These are phyloP conservation scores for Panulirus ornatus DNA, from an alignment of 1,140 invertebrate species.

Conservation along the genomic window DNA sequence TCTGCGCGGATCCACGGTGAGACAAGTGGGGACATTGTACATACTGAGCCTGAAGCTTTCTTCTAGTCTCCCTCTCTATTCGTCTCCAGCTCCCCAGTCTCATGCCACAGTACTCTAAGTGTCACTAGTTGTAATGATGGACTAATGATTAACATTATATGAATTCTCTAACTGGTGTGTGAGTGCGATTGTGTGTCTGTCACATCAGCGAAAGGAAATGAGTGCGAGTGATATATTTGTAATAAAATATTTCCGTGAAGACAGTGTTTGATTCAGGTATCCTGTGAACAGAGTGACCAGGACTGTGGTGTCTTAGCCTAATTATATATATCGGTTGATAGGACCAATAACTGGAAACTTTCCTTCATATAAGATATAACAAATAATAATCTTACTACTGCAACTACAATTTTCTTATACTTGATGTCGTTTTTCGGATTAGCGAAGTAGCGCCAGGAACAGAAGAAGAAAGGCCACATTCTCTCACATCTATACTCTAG, in stretches of 20 bases:
- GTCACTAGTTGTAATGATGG: neutral
- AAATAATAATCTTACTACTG: too few species aligned
- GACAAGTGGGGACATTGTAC: neutral
- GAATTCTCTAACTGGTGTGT: conserved; percentile 14
- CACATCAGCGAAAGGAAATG: neutral
- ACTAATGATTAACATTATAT: conserved; percentile 19
- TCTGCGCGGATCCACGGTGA: neutral
- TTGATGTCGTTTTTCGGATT: too few species aligned
- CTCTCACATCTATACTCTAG: too few species aligned
- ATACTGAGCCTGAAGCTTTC: neutral
- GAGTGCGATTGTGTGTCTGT: neutral
- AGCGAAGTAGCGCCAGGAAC: too few species aligned
- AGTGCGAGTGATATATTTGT: conserved; percentile 17
- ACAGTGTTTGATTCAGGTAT: neutral
- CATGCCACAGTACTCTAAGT: neutral
- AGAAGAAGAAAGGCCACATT: too few species aligned
- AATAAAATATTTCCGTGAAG: conserved; percentile 43
- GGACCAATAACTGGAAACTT: too few species aligned
- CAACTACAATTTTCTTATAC: too few species aligned
- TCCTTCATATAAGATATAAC: too few species aligned
- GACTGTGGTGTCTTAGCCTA: too few species aligned
- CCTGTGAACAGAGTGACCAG: too few species aligned
- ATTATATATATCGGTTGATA: too few species aligned
- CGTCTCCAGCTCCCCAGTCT: neutral
- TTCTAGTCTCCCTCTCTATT: neutral